Conservation (phyloP, 1,140 invertebrate genomes). For the Drosophila nigromelanica region DNA sequence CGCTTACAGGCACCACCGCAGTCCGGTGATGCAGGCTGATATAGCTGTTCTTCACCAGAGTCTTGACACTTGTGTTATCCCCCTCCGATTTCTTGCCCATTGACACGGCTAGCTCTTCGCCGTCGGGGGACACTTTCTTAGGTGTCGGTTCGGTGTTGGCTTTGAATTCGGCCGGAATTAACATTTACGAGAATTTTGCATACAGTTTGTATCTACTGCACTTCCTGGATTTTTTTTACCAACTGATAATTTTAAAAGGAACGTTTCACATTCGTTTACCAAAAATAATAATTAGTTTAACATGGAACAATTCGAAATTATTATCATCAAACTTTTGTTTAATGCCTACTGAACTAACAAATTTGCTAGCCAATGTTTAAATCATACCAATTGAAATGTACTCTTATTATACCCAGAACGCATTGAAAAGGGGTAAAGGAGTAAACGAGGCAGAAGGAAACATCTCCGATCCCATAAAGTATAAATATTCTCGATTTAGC, state of each 20-base stretch:
- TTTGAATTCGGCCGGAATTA: slow-evolving; percentile 30
- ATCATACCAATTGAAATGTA: background rate
- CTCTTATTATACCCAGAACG: too few species aligned
- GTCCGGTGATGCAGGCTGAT: slow-evolving; percentile 17
- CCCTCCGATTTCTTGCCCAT: slow-evolving; percentile 53
- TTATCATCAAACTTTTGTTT: slow-evolving; percentile 11
- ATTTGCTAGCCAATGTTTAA: background rate
- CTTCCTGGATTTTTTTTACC: slow-evolving; percentile 46
- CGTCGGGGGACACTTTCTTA: background rate
- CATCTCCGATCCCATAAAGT: too few species aligned
- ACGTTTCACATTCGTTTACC: slow-evolving; percentile 53
- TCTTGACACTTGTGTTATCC: slow-evolving; percentile 17
- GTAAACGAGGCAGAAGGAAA: too few species aligned
- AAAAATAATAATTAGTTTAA: slow-evolving; percentile 47
- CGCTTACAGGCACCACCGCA: background rate
- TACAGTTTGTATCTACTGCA: slow-evolving; percentile 8
- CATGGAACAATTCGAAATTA: slow-evolving; percentile 46
- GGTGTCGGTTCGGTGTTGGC: slow-evolving; percentile 10
- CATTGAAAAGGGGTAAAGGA: too few species aligned
- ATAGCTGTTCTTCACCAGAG: slow-evolving; percentile 36
- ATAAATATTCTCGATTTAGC: too few species aligned
- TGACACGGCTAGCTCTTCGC: slow-evolving; percentile 22
- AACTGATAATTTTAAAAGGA: slow-evolving; percentile 78
- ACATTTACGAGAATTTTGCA: slow-evolving; percentile 65
- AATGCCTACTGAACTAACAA: slow-evolving; percentile 30